Evolutionary conservation across 2,888 invertebrate genomes (phyloP), one percentile per base, ranked within the genome.

Genomic region (Therioaphis trifolii): DNA sequence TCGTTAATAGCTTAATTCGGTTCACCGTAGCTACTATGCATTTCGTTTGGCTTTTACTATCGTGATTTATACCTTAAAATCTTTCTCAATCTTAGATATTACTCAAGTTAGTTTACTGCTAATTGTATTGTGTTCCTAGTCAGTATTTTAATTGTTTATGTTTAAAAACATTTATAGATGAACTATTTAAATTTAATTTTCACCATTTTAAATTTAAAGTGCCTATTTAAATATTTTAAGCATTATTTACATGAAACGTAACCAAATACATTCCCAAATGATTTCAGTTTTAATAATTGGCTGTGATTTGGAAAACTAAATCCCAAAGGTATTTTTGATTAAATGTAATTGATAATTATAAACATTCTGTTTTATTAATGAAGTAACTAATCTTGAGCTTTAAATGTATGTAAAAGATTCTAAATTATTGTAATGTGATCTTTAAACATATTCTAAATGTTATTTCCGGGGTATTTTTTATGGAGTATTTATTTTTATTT

Each of bases 281-380:
- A 55, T 78, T 78, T 68, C 40, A 61, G 24, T 61, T 80, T 80
- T 27, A 12, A 72, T 71, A 72, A 61, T 61, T 72, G 80, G 61
- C 80, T 80, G 80, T 80, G 71, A 80, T 58, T 49, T 80, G 24
- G 72, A 72, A 58, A 80, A 58, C 61, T 80, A 72, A 71, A 71
- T 72, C 46, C 71, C 80, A 80, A 80, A 80, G 58, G 61, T 72
- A 55, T 55, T 58, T 79, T 79, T 69, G 68, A 69, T 40, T 52
- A 68, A 78, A 55, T 24, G 5, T 55, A n/a, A 43, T 68, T 69
- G 11, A 35, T 55, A 55, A 9, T 9, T 2, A n/a, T 46, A 46
- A 72, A 40, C 24, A 9, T 58, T 75, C 21, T 52, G 29, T 24
- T 76, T 68, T 78, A 68, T 27, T 74, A 27, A 55, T 79, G 55